Base-by-base conservation (phyloP, 2,797 vertebrate genomes). In the Luscinia luscinia region DNA sequence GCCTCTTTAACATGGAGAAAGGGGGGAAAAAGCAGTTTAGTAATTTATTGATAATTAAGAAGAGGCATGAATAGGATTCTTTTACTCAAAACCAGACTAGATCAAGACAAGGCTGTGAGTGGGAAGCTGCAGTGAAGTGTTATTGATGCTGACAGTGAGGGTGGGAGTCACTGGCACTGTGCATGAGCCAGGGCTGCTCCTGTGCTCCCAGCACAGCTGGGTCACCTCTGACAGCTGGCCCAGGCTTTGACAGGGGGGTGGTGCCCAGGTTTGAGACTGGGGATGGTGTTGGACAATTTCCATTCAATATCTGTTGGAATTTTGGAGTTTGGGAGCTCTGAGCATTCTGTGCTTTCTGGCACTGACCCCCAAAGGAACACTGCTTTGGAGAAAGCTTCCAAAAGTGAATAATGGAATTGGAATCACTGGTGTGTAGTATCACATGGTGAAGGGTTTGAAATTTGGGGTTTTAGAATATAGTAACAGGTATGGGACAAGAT, bases 131-230 rank as follows among this genome's bases (percentile, higher is more conserved):
- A 43, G 41, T 57, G 64, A 51, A 6, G 2, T 1, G 0, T 51
- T 26, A 7, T 28, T 9, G 2, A 0, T 24, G 5, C 12, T 22
- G 34, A 6, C 12, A 38, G 26, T 22, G 81, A 67, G 26, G 34
- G 27, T 2, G 9, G 32, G 16, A 61, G 41, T 14, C 36, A 36
- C 6, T 64, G 70, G 4, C 23, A 3, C 38, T 36, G 63, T 2
- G 0, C 4, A 0, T 41, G 49, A 82, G 17, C 27, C 43, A 57
- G 24, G 15, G 16, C 15, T 36, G 2, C 45, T 28, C 27, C 11
- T 43, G 58, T 21, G 18, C 8, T 61, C 59, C 32, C 9, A 14
- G 43, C 15, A 0, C 17, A 36, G 32, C 4, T 57, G 34, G 28
- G 24, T 9, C 12, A 9, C 6, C 30, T 1, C 61, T 58, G 73